phyloP scores from a whole-genome alignment of 2,888 invertebrate genomes.

The Harpalus rufipes region DNA sequence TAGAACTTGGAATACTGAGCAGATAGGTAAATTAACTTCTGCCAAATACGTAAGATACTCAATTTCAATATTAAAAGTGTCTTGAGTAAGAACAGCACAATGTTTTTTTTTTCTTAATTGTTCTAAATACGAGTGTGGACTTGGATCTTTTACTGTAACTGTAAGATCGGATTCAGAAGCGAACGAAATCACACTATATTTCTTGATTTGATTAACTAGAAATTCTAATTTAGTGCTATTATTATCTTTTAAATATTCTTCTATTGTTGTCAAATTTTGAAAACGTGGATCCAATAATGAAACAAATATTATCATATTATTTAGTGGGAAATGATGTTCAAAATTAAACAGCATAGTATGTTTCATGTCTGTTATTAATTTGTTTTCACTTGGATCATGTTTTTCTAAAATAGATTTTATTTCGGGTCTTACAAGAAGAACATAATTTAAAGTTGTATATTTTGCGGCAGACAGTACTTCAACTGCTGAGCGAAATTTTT shows the following conservation, averaged over 20 bases:
- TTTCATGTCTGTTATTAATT: not conserved
- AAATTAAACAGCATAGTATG: not conserved
- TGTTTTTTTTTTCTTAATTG: too few relatives aligned
- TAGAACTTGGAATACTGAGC: not conserved
- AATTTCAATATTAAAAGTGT: not conserved
- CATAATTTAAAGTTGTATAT: too few relatives aligned
- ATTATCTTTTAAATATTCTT: not conserved
- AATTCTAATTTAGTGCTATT: not conserved
- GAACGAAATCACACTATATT: not conserved
- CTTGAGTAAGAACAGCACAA: too few relatives aligned
- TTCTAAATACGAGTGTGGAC: too few relatives aligned
- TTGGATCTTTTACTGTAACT: too few relatives aligned
- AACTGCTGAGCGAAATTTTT: not conserved
- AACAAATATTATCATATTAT: not conserved
- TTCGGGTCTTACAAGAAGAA: not conserved
- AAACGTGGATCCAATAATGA: constrained; percentile 1
- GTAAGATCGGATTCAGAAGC: too few relatives aligned
- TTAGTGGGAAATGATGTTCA: not conserved
- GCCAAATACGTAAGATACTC: not conserved
- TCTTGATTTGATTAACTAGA: not conserved
- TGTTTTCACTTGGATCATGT: not conserved
- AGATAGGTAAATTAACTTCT: too few relatives aligned
- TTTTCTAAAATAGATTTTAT: constrained; percentile 5
- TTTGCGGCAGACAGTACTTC: not conserved
- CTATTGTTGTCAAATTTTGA: not conserved